These are phyloP conservation scores for Heliconius eleuchia DNA, from an alignment of 1,140 invertebrate genomes.

Conservation along the genomic window DNA sequence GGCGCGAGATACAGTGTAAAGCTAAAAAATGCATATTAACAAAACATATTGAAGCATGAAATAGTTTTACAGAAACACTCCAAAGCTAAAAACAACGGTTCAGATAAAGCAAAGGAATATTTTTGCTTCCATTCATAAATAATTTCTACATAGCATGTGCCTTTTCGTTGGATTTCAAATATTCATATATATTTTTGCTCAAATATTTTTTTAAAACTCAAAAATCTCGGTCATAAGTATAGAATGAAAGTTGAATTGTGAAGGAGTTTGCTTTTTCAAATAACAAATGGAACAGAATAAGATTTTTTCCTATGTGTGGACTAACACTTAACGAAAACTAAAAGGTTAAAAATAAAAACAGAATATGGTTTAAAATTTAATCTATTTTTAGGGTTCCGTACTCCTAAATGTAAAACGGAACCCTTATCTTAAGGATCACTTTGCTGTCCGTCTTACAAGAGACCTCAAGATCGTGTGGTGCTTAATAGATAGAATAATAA, in stretches of 20 bases:
- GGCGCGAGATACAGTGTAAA: too few relatives aligned
- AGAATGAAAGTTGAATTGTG: neutral
- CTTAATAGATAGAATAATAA: neutral
- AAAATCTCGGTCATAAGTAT: neutral
- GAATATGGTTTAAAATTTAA: too few relatives aligned
- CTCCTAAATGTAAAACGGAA: too few relatives aligned
- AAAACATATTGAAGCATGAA: neutral
- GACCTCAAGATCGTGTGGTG: too few relatives aligned
- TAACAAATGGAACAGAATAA: neutral
- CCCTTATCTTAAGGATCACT: too few relatives aligned
- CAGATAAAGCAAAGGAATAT: slow-evolving; percentile 2
- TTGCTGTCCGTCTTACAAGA: too few relatives aligned
- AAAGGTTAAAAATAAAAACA: neutral
- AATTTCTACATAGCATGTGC: neutral
- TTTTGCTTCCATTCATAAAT: slow-evolving; percentile 13
- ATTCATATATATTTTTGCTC: neutral
- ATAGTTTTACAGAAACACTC: neutral
- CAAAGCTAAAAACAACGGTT: slow-evolving; percentile 6
- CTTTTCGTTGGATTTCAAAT: neutral
- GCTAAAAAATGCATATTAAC: neutral
- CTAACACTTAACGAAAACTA: neutral
- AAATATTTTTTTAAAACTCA: neutral
- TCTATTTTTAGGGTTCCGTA: too few relatives aligned
- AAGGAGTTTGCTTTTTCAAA: neutral
- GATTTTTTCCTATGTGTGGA: too few relatives aligned